Evolutionary conservation across 2,888 invertebrate species (phyloP), one percentile per base, ranked within the genome.

Genomic region (Gymnocheta viridis): DNA sequence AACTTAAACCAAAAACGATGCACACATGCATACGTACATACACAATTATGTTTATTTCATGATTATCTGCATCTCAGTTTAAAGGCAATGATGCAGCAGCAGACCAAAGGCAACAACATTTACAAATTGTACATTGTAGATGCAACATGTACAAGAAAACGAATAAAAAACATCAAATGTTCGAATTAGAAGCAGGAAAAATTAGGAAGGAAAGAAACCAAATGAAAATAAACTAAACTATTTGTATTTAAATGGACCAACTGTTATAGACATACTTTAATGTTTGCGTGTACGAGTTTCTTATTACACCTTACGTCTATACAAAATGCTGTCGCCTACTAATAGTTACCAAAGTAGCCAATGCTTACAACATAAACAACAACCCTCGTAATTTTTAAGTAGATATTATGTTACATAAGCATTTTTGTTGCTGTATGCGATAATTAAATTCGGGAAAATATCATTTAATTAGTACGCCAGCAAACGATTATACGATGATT

Each of bases 381-480:
- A 19, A 0, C 32, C 58, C 58, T 35, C 32, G 19, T 58, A 32
- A 5, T 7, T 32, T 54, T n/a, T 2, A 27, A 19, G 9, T 44
- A n/a, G n/a, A n/a, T n/a, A 64, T 64, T 10, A 47, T 47, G 6
- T 47, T 66, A 29, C 47, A 62, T 9, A 17, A 47, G 6, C 24
- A 54, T 27, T 54, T 54, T 12, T 12, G 12, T 35, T 44, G 64
- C 14, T 19, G 12, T n/a, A 64, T 64, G n/a, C 19, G 29, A 66
- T 66, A 66, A 66, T 66, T 66, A n/a, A 66, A 47, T 47, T 29
- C 29, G 27, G 64, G 29, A 29, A 47, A 66, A 66, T 29, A 64
- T 29, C 47, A 66, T 66, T 66, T 14, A 47, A 47, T 66, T 47
- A 29, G 29, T 47, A 29, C 12, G 27, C 27, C 19, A 64, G 19